phyloP scores from a whole-genome alignment of 2,113 vertebrate species.

The Xiphophorus maculatus region DNA sequence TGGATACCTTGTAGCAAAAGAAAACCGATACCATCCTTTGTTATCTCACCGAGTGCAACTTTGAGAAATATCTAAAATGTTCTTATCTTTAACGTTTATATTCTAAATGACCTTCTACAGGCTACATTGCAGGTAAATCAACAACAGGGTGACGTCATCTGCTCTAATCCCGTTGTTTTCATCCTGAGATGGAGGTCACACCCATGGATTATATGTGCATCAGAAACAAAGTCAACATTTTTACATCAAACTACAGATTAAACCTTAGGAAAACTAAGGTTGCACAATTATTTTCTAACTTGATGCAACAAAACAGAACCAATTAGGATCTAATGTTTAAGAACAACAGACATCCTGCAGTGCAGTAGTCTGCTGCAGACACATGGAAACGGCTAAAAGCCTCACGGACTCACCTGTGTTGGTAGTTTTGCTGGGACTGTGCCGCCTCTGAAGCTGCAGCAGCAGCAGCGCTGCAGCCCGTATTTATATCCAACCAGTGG shows the following conservation, averaged over 20 bases:
- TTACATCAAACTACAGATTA: neutral
- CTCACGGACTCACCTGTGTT: conserved; percentile 52
- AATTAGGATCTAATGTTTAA: neutral
- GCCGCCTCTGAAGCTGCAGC: conserved; percentile 46
- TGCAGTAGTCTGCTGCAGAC: conserved; percentile 26
- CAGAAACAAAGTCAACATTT: conserved; percentile 16
- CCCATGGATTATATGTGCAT: conserved; percentile 48
- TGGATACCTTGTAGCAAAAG: neutral
- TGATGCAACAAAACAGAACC: neutral
- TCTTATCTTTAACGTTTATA: neutral
- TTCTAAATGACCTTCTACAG: neutral
- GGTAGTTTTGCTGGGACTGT: conserved; percentile 34
- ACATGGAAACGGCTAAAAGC: neutral
- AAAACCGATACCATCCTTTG: neutral
- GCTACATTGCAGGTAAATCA: neutral
- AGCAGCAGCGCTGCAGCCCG: conserved; percentile 11
- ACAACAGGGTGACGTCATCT: conserved; percentile 28
- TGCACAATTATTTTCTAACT: neutral
- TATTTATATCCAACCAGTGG: conserved; percentile 51
- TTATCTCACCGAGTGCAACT: neutral
- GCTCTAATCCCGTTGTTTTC: conserved; percentile 56
- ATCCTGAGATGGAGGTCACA: conserved; percentile 53
- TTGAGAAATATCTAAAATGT: neutral
- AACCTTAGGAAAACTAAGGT: neutral
- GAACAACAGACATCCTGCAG: neutral